Percentiles rank a stretch among this genome's conserved stretches.
phyloP scores from a whole-genome alignment of 2,113 vertebrate genomes.

The Elaphurus davidianus region DNA sequence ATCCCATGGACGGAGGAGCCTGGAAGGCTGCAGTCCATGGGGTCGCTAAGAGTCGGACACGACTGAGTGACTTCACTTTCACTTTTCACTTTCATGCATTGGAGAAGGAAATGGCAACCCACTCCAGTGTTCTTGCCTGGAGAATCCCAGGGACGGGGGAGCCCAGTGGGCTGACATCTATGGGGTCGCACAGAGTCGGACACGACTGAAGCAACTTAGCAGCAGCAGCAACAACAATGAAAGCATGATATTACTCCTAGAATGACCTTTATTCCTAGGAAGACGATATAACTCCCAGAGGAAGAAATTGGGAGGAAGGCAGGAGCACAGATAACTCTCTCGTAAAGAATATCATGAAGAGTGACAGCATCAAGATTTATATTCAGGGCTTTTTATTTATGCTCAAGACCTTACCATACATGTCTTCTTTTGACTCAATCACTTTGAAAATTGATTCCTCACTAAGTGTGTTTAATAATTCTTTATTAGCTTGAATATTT shows the following conservation, averaged over 20 bases:
- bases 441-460: neutral
- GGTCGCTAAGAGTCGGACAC: fast-evolving
- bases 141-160: too few relatives aligned
- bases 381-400: neutral
- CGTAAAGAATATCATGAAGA: neutral
- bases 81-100: too few relatives aligned
- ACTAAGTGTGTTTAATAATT: neutral
- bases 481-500: neutral
- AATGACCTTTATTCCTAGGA: neutral
- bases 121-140: too few relatives aligned
- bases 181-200: too few relatives aligned
- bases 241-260: neutral
- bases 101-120: too few relatives aligned
- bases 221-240: neutral
- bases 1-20: too few relatives aligned
- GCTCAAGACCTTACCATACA: neutral
- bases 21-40: too few relatives aligned
- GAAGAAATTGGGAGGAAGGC: neutral
- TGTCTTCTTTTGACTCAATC: neutral
- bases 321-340: neutral
- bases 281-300: neutral
- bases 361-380: neutral
- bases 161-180: too few relatives aligned
- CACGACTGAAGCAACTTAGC: too few relatives aligned
- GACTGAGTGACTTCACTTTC: too few relatives aligned